Evolutionary conservation across 2,888 invertebrate species (phyloP).

Genomic region (Euplagia quadripunctaria): DNA sequence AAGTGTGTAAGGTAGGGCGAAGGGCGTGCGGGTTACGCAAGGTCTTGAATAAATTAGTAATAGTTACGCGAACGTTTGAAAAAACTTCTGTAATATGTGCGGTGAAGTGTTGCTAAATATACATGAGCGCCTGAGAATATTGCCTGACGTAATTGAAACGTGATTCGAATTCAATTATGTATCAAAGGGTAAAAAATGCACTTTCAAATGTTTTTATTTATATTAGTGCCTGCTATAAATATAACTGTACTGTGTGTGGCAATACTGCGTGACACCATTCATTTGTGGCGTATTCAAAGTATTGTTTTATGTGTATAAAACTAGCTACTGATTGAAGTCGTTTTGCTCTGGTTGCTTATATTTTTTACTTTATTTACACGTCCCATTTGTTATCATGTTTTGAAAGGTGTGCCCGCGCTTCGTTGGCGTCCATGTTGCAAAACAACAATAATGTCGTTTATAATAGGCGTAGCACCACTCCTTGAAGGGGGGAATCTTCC

Average conservation of each 20-base stretch:
- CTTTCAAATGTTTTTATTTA: not conserved
- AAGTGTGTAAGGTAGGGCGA: constrained; percentile 52
- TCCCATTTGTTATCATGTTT: no score
- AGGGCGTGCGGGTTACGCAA: constrained; percentile 55
- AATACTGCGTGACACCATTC: not conserved
- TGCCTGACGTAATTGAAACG: constrained; percentile 33
- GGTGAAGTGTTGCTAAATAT: constrained; percentile 47
- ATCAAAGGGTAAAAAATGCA: constrained; percentile 3
- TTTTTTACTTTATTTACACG: not conserved
- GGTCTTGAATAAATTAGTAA: constrained; percentile 56
- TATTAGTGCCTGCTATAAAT: not conserved
- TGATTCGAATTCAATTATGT: constrained; percentile 40
- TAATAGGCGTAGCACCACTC: no score
- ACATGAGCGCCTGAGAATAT: constrained; percentile 39
- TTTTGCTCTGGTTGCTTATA: not conserved
- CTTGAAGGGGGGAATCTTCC: no score
- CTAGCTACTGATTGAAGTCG: not conserved
- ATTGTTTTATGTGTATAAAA: not conserved
- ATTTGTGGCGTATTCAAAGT: not conserved
- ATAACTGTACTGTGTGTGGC: not conserved
- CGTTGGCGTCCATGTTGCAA: no score
- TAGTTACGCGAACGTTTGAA: constrained; percentile 53
- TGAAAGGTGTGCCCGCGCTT: no score
- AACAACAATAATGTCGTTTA: no score
- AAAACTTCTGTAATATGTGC: constrained; percentile 49